Conservation (phyloP, 2,113 vertebrate genomes). For the Ctenodactylus gundi region DNA sequence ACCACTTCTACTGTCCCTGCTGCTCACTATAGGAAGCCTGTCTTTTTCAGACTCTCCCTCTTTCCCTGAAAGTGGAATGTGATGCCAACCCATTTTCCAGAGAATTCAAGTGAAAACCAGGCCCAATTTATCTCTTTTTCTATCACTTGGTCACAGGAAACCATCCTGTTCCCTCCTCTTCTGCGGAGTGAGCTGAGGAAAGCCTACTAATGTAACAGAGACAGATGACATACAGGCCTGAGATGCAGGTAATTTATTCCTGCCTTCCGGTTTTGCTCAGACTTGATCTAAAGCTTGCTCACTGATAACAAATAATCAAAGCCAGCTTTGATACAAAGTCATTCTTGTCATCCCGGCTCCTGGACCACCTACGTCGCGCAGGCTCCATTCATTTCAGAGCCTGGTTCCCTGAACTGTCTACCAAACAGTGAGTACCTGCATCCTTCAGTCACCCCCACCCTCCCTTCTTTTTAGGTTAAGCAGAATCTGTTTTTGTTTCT, state of each 20-base stretch:
- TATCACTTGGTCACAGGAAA: not conserved
- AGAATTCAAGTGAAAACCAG: not conserved
- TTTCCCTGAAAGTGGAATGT: not conserved
- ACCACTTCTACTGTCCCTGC: not conserved
- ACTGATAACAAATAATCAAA: too few species aligned
- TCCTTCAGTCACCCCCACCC: not conserved
- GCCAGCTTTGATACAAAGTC: not conserved
- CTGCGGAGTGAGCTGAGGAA: not conserved
- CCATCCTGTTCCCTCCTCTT: too few species aligned
- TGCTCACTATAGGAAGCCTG: not conserved
- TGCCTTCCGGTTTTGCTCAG: not conserved
- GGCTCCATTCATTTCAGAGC: not conserved
- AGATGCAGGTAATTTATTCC: not conserved
- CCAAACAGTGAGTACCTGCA: not conserved
- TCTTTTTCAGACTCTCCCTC: not conserved
- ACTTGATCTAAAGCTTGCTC: not conserved
- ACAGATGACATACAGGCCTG: not conserved
- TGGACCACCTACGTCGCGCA: not conserved
- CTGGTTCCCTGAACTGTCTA: not conserved
- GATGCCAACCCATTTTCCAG: not conserved
- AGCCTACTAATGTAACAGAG: not conserved
- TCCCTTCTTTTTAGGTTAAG: not conserved
- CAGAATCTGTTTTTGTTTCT: constrained; percentile 15
- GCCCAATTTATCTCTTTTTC: not conserved
- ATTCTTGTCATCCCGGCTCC: not conserved